Evolutionary conservation across 2,113 vertebrate species (phyloP), one percentile per base, ranked within the genome.

Genomic region (Megaptera novaeangliae): DNA sequence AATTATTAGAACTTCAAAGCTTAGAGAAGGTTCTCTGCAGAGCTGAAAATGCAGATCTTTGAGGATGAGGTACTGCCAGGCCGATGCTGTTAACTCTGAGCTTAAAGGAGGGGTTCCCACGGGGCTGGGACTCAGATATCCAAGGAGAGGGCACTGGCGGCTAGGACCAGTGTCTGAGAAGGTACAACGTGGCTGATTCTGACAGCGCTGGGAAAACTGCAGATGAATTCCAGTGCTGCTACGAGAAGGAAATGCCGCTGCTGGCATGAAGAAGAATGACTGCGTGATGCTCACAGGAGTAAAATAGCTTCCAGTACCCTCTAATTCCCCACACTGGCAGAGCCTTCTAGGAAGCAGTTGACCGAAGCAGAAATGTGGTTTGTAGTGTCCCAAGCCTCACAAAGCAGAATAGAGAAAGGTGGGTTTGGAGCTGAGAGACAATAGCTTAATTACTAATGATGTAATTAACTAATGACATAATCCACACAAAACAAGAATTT

Each of bases 391-490:
- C 23, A n/a, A 66, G 91, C 64, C 36, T 55, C 69, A 78, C 71
- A 80, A 63, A 82, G 61, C 95, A 96, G 44, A 34, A 5, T 4
- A 74, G 1, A 52, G 34, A 84, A 88, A 52, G 55, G 7, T 27
- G 6, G 34, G 2, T 11, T 84, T 17, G 96, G 34, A 63, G 59
- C 21, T 57, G 49, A 57, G 66, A 68, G 20, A 69, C 20, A 66
- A n/a, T 0, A 44, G 57, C 20, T 75, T 69, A 55, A 91, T 77
- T 78, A 94, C 15, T 41, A 34, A 59, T 88, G 77, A 88, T 21
- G 36, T 92, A 55, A 91, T 49, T 52, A 52, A 94, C 20, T 46
- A 39, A 59, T 88, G 77, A 88, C 15, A 29, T 92, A 46, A 91
- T 44, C 80, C 71, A 75, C 61, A 85, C 46, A 88, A 14, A 91